Evolutionary conservation across 2,797 vertebrate genomes (phyloP), one percentile per base, ranked within the genome.

Genomic region (Spinus pinus): DNA sequence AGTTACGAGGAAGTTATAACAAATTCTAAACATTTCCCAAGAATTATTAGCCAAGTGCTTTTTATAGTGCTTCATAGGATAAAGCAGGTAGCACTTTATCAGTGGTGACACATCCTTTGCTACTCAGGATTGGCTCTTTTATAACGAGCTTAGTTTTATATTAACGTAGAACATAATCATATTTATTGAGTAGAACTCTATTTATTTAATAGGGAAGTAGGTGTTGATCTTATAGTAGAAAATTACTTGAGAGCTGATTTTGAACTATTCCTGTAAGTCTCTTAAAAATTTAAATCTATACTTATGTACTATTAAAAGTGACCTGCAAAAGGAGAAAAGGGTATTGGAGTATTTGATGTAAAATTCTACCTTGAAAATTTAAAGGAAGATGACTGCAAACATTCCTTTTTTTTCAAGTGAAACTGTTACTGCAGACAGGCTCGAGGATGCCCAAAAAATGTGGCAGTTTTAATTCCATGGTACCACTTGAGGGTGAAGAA

Each of bases 271-370:
- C 39, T 81, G 24, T 65, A 81, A 94, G 47, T 93, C 35, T 89
- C 23, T 69, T 46, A 49, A 19, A 14, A 56, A 30, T 71, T 70
- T 57, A 61, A 81, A 42, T 66, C 39, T 67, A 4, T 56, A 41
- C 5, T 31, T 67, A 18, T 3, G 2, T 71, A 21, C 93, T 95
- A 65, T 16, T 93, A 83, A 92, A 93, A 95, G 93, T 95, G 81
- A 92, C 92, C 92, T 91, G 75, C 25, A 61, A 23, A 88, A 53
- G 31, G 10, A 21, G 33, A 80, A 85, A 87, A 86, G 46, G 67
- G 65, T 65, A 31, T 6, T 67, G 69, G n/a, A 42, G 6, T 61
- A 30, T 62, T 87, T 79, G 27, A 20, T 87, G 7, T 53, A 47
- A 66, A 95, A 70, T 73, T 80, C 22, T 74, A 3, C 22, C 41